These are phyloP conservation scores for Acropternis orthonyx DNA, from an alignment of 2,797 vertebrate species.

Conservation along the genomic window DNA sequence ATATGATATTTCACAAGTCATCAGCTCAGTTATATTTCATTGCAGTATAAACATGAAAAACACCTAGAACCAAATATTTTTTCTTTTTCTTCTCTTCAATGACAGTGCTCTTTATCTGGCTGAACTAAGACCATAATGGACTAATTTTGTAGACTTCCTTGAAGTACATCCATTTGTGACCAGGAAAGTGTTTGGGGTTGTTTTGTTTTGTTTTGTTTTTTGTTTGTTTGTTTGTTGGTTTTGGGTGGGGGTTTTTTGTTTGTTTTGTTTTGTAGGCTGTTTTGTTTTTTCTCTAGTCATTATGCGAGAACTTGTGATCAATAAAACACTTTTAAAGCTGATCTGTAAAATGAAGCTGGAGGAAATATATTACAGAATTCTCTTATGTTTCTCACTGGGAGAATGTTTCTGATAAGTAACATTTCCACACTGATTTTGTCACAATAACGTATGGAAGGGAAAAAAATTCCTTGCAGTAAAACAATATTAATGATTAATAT, in stretches of 20 bases:
- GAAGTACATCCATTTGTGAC: neutral
- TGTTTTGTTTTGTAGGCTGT: neutral
- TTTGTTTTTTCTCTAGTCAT: neutral
- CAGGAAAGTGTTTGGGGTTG: neutral
- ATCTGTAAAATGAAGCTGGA: constrained; percentile 32
- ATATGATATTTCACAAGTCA: neutral
- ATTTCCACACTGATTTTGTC: neutral
- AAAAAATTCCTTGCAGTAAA: neutral
- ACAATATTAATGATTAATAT: neutral
- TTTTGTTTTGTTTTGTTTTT: neutral
- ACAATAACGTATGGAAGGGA: neutral
- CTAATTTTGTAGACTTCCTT: neutral
- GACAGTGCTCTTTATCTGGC: neutral
- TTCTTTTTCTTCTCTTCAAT: neutral
- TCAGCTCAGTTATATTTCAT: neutral
- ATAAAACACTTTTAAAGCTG: constrained; percentile 17
- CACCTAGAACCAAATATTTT: neutral
- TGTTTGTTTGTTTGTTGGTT: neutral
- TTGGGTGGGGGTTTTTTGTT: neutral
- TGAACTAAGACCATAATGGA: neutral
- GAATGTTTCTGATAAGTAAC: neutral
- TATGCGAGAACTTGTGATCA: neutral
- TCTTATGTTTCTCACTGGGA: neutral
- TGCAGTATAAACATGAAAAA: neutral
- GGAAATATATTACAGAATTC: neutral